Conservation (phyloP, 2,797 vertebrate species). For the Coreius guichenoti region DNA sequence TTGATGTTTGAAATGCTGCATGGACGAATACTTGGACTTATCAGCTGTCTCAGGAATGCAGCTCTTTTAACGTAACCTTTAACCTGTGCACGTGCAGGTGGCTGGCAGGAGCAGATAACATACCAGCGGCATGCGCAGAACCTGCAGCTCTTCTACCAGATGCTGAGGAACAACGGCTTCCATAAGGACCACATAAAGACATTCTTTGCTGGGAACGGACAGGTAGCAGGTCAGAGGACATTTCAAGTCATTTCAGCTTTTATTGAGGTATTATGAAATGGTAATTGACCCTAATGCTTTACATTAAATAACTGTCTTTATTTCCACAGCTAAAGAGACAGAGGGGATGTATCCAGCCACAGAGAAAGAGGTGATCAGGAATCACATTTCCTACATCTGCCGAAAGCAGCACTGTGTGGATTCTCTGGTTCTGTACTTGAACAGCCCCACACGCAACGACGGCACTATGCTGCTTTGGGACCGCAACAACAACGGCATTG, state of each 20-base stretch:
- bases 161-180: conserved; percentile 82
- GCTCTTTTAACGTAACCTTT: conserved; percentile 23
- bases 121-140: conserved; percentile 79
- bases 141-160: conserved; percentile 77
- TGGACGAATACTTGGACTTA: conserved; percentile 27
- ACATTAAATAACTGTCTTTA: background rate
- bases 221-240: conserved; percentile 73
- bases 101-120: conserved; percentile 84
- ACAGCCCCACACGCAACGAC: conserved; percentile 81
- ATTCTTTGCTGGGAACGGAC: conserved; percentile 80
- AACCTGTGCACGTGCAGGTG: conserved; percentile 70
- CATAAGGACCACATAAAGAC: conserved; percentile 83
- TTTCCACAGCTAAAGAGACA: conserved; percentile 67
- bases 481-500: conserved; percentile 82
- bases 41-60: conserved; percentile 44
- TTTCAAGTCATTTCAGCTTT: conserved; percentile 4
- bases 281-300: background rate
- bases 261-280: background rate
- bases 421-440: conserved; percentile 82
- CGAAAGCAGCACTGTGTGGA: conserved; percentile 83
- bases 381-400: conserved; percentile 83
- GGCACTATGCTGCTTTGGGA: conserved; percentile 86
- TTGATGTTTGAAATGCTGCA: conserved; percentile 21
- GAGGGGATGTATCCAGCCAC: conserved; percentile 79
- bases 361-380: conserved; percentile 81